Percentiles rank a stretch among this genome's conserved stretches.
These are phyloP conservation scores for Drosophila recens DNA, from an alignment of 2,888 invertebrate species.

Conservation along the genomic window DNA sequence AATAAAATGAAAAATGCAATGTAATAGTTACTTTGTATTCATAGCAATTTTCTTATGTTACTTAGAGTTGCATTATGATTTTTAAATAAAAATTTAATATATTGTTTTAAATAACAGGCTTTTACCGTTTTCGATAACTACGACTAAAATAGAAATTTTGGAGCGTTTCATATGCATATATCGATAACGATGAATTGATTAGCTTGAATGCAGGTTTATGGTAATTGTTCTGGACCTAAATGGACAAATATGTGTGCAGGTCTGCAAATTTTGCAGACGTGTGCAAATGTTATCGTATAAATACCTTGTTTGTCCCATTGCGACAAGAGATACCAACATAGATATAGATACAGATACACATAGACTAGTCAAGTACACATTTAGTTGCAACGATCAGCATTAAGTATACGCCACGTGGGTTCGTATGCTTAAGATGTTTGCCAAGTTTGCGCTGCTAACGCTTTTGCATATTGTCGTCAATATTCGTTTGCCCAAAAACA, in stretches of 20 bases:
- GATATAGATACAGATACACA: background rate
- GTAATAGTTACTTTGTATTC: no score
- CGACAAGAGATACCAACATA: no score
- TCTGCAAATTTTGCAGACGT: background rate
- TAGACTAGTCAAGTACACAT: conserved; percentile 2
- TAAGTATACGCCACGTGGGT: conserved; percentile 31
- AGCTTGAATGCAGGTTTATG: background rate
- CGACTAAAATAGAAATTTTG: no score
- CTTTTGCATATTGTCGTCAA: conserved; percentile 39
- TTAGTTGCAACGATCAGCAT: conserved; percentile 1
- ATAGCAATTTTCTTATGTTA: no score
- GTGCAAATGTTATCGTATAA: conserved; percentile 11
- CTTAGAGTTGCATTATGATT: no score
- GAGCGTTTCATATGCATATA: no score
- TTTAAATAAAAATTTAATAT: no score
- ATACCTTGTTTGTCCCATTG: no score
- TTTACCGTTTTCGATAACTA: no score
- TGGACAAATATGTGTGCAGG: background rate
- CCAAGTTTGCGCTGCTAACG: background rate
- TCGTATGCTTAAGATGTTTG: conserved; percentile 23
- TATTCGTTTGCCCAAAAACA: conserved; percentile 28
- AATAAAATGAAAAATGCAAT: no score
- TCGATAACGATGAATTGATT: background rate
- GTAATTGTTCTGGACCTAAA: background rate
- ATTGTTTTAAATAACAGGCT: no score